A percentile compares a stretch with the other conserved stretches of the same genome.
These are phyloP conservation scores for Incurvaria masculella DNA, from an alignment of 2,888 invertebrate genomes.

Conservation along the genomic window DNA sequence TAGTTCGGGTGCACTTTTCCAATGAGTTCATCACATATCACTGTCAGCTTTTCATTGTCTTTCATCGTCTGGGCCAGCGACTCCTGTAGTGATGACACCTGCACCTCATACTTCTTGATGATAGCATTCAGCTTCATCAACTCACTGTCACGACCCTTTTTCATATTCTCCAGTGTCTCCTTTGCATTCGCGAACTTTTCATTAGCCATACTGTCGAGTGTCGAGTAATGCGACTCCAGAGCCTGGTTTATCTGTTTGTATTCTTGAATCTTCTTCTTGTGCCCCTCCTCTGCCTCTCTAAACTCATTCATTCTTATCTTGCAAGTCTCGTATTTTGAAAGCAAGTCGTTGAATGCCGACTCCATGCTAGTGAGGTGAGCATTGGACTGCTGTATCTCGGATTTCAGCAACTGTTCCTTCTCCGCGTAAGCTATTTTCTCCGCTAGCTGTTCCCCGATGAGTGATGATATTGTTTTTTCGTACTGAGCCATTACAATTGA, in stretches of 20 bases:
- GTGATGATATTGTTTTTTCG: constrained; percentile 72
- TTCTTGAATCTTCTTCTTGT: constrained; percentile 63
- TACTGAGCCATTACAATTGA: constrained; percentile 74
- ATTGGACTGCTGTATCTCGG: constrained; percentile 57
- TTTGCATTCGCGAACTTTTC: constrained; percentile 72
- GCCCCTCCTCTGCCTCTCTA: constrained; percentile 62
- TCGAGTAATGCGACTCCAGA: constrained; percentile 79
- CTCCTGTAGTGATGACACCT: constrained; percentile 76
- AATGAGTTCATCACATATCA: constrained; percentile 92
- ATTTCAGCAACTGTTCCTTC: constrained; percentile 40
- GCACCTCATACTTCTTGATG: constrained; percentile 84
- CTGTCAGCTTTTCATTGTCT: constrained; percentile 85
- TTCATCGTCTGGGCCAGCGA: constrained; percentile 81
- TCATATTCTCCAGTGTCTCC: constrained; percentile 72
- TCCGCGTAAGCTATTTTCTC: constrained; percentile 53
- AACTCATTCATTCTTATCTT: constrained; percentile 52
- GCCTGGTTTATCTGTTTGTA: constrained; percentile 66
- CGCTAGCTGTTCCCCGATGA: constrained; percentile 69
- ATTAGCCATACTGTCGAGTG: constrained; percentile 81
- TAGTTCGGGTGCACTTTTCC: constrained; percentile 37
- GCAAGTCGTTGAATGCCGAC: constrained; percentile 60
- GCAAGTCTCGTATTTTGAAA: constrained; percentile 62
- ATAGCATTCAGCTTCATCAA: constrained; percentile 79
- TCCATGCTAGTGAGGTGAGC: constrained; percentile 59
- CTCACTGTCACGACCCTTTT: constrained; percentile 73